A percentile compares a stretch with the other conserved stretches of the same genome.
These are phyloP conservation scores for Tryphoninae sp. DNA, from an alignment of 2,888 invertebrate species.

Conservation along the genomic window DNA sequence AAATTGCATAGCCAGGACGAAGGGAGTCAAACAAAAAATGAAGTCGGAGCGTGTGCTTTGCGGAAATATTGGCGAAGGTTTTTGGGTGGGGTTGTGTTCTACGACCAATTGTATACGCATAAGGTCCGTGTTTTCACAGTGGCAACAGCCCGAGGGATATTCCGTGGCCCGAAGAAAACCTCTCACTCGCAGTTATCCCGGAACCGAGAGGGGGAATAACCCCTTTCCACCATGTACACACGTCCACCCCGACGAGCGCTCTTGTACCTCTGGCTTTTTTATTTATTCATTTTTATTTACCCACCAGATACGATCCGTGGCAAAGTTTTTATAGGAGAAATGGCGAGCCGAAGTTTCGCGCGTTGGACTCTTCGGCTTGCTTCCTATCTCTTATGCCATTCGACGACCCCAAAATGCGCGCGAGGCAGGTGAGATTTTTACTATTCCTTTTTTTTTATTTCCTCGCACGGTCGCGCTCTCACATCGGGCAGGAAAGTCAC, in stretches of 20 bases:
- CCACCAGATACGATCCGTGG: conserved; percentile 52
- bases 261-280: conserved; percentile 34
- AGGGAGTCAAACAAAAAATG: not conserved
- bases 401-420: too few relatives aligned
- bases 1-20: conserved; percentile 20
- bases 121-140: not conserved
- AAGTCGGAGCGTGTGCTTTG: not conserved
- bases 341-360: conserved; percentile 13
- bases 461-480: too few relatives aligned
- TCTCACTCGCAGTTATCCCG: conserved; percentile 1
- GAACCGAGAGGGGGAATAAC: conserved; percentile 1
- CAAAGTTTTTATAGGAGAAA: conserved; percentile 41
- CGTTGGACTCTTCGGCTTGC: not conserved
- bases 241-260: not conserved
- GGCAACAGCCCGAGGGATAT: conserved; percentile 26
- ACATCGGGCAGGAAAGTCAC: too few relatives aligned
- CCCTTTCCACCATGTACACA: conserved; percentile 10
- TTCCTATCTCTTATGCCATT: too few relatives aligned
- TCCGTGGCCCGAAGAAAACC: conserved; percentile 30
- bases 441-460: too few relatives aligned
- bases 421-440: too few relatives aligned
- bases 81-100: conserved; percentile 3
- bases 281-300: conserved; percentile 59
- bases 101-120: not conserved
- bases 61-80: conserved; percentile 1